Base-by-base conservation (phyloP, 2,113 vertebrate species). In the Poeciliopsis prolifica region DNA sequence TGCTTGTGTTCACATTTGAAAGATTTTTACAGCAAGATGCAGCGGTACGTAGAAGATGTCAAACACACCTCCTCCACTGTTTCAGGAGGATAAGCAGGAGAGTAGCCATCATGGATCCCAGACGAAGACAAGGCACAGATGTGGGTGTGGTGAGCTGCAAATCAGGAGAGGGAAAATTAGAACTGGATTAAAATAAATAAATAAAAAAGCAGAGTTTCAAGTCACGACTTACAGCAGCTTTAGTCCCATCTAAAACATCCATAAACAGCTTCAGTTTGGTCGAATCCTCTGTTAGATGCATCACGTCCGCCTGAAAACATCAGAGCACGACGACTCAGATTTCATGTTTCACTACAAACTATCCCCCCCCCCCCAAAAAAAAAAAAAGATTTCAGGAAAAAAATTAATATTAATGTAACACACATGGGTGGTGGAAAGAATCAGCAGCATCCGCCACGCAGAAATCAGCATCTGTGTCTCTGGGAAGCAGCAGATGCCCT, bases 381-480 rank as follows among this genome's bases (percentile, higher is more conserved):
- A 0, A 69, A 54, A 54, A 24, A 9, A 1, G 24, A 58, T 58
- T 48, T 48, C 19, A 24, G 11, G 11, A 24, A 58, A 58, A 3
- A n/a, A 2, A 19, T 58, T 1, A 3, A n/a, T 24, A 58, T 58
- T 22, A 54, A 15, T 3, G 1, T 42, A 42, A 42, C 97, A 83
- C 94, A 99, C 98, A 0, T 99, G 96, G 69, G 93, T 95, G 0
- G 96, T 96, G 77, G 97, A 96, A 11, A 99, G 95, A 63, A 99
- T 96, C 14, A 99, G 96, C 77, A 99, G 91, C 92, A 96, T 96
- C 71, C 97, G 75, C 98, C 98, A 99, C 48, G 98, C 97, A 0
- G 97, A 97, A 81, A 99, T 95, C 77, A 99, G 92, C 96, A 97
- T 96, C 62, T 98, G 97, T 24, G 95, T 96, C 77, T 99, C 97